These are phyloP conservation scores for Erythrolamprus reginae DNA, from an alignment of 2,113 vertebrate species.

Conservation along the genomic window DNA sequence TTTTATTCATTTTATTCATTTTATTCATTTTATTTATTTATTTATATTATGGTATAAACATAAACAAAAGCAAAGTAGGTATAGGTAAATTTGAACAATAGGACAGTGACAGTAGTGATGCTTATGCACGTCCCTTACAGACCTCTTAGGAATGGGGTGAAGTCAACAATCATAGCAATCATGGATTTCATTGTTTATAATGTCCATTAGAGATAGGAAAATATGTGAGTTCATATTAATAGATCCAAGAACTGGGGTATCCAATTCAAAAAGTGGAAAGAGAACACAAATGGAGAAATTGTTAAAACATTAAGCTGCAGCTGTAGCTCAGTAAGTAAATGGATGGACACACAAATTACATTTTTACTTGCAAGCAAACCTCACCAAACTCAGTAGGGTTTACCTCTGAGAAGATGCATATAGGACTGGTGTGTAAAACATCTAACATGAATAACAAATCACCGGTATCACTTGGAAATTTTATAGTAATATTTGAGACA, in stretches of 20 bases:
- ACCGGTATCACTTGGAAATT: neutral
- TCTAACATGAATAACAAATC: neutral
- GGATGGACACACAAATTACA: neutral
- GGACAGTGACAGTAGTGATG: too few species aligned
- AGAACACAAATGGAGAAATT: neutral
- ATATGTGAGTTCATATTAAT: neutral
- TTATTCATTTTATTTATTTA: too few species aligned
- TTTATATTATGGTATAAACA: too few species aligned
- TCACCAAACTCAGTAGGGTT: neutral
- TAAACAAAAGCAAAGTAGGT: too few species aligned
- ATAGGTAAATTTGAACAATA: too few species aligned
- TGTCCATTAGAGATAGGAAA: neutral
- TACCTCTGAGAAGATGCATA: too few species aligned
- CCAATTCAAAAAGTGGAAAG: neutral
- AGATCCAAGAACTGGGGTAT: neutral
- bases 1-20: too few species aligned
- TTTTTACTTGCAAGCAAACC: neutral
- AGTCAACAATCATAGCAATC: neutral
- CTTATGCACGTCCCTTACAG: too few species aligned
- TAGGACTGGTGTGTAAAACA: neutral
- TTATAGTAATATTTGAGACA: neutral
- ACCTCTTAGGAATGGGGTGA: too few species aligned
- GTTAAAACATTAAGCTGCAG: neutral
- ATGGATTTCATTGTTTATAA: constrained; percentile 20
- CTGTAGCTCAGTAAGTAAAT: neutral